phyloP scores from a whole-genome alignment of 2,888 invertebrate species.

The Hypsopygia costalis region DNA sequence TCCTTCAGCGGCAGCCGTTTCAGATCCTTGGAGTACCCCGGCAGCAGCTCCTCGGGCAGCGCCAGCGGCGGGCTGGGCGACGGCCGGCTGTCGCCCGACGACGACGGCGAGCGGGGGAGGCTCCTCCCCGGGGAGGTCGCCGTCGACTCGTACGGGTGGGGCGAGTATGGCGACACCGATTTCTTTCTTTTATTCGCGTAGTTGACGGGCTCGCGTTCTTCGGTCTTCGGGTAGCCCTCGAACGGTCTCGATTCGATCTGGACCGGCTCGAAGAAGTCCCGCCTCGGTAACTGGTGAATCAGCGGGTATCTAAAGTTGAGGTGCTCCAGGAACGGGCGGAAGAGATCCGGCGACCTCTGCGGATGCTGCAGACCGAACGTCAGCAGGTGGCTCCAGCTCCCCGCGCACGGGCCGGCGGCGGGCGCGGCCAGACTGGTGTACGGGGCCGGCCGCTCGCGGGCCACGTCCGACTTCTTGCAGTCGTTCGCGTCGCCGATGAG shows the following conservation, averaged over 20 bases:
- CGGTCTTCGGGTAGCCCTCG: conserved; percentile 51
- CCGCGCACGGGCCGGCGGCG: conserved; percentile 81
- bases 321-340: conserved; percentile 71
- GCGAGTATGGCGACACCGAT: conserved; percentile 63
- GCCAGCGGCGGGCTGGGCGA: conserved; percentile 78
- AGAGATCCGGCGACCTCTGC: conserved; percentile 67
- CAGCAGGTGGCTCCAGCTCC: conserved; percentile 83
- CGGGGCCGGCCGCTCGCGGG: conserved; percentile 61
- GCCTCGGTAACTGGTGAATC: conserved; percentile 63
- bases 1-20: conserved; percentile 75
- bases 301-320: conserved; percentile 65
- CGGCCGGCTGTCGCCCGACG: conserved; percentile 74
- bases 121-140: conserved; percentile 61
- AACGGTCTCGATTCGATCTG: conserved; percentile 44
- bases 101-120: conserved; percentile 60
- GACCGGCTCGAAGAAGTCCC: conserved; percentile 47
- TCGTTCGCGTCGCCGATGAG: conserved; percentile 84
- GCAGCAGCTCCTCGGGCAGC: conserved; percentile 65
- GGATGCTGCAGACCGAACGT: conserved; percentile 83
- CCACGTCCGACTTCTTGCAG: conserved; percentile 52
- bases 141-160: conserved; percentile 62
- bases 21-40: conserved; percentile 65
- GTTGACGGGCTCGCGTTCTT: conserved; percentile 54
- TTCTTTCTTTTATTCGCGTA: conserved; percentile 60
- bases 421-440: conserved; percentile 59